These are phyloP conservation scores for Tuberolachnus salignus DNA, from an alignment of 2,888 invertebrate genomes.

Conservation along the genomic window DNA sequence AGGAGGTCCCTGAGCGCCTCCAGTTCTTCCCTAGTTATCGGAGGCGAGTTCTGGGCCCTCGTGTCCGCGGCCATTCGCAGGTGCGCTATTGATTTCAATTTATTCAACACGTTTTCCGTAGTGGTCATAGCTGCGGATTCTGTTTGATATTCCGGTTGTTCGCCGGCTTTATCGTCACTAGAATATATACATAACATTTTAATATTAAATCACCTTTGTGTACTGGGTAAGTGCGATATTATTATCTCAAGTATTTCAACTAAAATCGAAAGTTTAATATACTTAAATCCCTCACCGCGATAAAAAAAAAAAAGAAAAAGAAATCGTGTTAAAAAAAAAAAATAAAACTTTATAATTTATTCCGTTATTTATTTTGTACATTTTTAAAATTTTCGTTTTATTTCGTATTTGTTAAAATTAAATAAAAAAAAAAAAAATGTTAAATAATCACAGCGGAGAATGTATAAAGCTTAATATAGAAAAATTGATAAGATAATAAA, in stretches of 20 bases:
- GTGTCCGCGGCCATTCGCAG: constrained; percentile 34
- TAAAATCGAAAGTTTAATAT: background rate
- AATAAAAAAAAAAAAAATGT: background rate
- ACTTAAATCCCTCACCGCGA: too few relatives aligned
- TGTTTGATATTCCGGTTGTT: background rate
- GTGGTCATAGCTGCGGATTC: constrained; percentile 21
- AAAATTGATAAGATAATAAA: background rate
- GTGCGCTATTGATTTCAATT: constrained; percentile 40
- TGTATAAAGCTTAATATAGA: background rate
- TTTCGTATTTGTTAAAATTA: too few relatives aligned
- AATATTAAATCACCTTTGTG: background rate
- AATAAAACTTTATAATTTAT: background rate
- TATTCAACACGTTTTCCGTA: constrained; percentile 17
- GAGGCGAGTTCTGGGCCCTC: background rate
- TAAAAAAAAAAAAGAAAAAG: background rate
- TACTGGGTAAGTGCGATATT: too few relatives aligned
- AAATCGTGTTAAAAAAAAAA: background rate
- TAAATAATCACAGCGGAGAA: background rate
- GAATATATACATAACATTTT: constrained; percentile 32
- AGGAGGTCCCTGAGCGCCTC: constrained; percentile 36
- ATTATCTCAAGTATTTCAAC: too few relatives aligned
- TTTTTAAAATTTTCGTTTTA: too few relatives aligned
- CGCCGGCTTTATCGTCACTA: constrained; percentile 28
- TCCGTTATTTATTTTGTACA: background rate
- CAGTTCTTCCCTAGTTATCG: constrained; percentile 20